Evolutionary conservation across 2,797 vertebrate species (phyloP).

Genomic region (Tamandua tetradactyla): DNA sequence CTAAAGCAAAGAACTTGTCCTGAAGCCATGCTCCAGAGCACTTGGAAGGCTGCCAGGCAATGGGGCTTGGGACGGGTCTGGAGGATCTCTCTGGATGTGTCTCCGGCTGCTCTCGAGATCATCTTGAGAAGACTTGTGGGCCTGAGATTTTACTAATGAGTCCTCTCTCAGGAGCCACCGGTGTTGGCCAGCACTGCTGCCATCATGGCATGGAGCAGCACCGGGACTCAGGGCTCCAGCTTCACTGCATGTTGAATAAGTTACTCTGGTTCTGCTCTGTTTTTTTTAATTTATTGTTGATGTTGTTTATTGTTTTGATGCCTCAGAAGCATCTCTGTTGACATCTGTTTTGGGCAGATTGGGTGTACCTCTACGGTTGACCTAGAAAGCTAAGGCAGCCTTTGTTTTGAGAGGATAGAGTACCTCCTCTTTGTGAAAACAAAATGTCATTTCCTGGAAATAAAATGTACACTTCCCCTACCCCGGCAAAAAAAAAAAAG

Average conservation of each 20-base stretch:
- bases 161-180: not conserved
- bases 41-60: not conserved
- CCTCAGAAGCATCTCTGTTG: slow-evolving; percentile 11
- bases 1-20: slow-evolving; percentile 84
- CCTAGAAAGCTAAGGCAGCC: not conserved
- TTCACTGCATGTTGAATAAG: not conserved
- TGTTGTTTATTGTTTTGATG: slow-evolving; percentile 35
- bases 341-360: slow-evolving; percentile 11
- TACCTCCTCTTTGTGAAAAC: slow-evolving; percentile 66
- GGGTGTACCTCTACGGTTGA: no score
- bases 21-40: slow-evolving; percentile 37
- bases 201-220: rapidly evolving
- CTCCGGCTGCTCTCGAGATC: not conserved
- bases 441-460: slow-evolving; percentile 76
- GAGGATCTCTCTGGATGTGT: not conserved
- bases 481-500: no score
- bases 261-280: slow-evolving; percentile 30
- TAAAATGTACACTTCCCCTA: no score
- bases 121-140: not conserved
- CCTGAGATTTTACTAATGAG: not conserved
- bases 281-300: not conserved
- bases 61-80: not conserved
- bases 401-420: slow-evolving; percentile 32
- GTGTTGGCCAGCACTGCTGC: not conserved
- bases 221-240: rapidly evolving